Base-by-base conservation (phyloP, 2,888 invertebrate species). In the Trichogramma dendrolimi region DNA sequence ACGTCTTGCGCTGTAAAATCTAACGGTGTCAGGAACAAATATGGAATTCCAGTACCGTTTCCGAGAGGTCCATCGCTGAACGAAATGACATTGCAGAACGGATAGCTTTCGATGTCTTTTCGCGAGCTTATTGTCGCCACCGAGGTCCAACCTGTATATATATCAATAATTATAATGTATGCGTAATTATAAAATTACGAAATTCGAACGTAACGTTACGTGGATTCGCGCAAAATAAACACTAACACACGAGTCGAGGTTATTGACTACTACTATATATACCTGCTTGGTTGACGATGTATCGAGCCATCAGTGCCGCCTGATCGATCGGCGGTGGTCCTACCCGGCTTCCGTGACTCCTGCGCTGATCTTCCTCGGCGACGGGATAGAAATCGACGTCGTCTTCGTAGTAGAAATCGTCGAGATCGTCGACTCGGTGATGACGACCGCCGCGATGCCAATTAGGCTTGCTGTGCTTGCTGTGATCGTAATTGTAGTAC, bases 41-140 rank as follows among this genome's bases (percentile, higher is more conserved):
- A 91, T 1, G 90, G 89, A 54, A 87, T 77, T 42, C 91, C 91
- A 4, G 87, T 86, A 8, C 90, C 87, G 71, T 86, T 86, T 7
- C 82, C 80, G 42, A 83, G 69, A 0, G 86, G 83, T 0, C 91
- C 91, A 77, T 91, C 91, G 55, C 86, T 86, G 46, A 89, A 79
- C 0, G 90, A 89, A 71, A 87, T 86, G 1, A 90, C 82, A 69
- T 86, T 87, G 0, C 84, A 84, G 73, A 88, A 87, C 0, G 91
- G 90, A 72, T 84, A 89, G 2, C 85, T 84, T 68, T 80, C 76
- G 27, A 87, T 85, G 1, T 82, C 80, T 27, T 83, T 80, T 69
- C 85, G 79, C 1, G 83, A 81, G 27, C 89, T 90, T 69, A 87
- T 84, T 0, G 90, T 89, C 1, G 88, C 86, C 55, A 90, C 79